phyloP scores from a whole-genome alignment of 2,888 invertebrate genomes.

The Anoplius nigerrimus region DNA sequence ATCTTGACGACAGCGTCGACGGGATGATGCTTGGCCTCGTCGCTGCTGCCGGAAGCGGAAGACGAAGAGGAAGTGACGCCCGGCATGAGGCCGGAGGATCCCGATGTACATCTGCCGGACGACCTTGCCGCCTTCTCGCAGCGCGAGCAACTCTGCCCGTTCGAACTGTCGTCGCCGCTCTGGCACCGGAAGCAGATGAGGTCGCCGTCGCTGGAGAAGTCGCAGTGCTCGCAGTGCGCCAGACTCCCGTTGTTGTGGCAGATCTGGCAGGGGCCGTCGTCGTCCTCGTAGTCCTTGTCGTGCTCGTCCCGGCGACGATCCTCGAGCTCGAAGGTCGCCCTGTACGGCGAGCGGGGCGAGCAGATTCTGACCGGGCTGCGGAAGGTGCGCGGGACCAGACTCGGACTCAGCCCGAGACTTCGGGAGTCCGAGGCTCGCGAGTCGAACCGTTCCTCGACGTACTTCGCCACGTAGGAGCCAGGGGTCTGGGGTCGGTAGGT shows the following conservation, averaged over 20 bases:
- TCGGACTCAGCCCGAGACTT: not conserved
- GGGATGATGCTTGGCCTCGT: conserved; percentile 57
- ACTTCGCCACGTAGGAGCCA: conserved; percentile 58
- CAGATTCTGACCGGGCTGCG: conserved; percentile 39
- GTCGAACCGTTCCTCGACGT: conserved; percentile 66
- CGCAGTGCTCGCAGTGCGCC: conserved; percentile 62
- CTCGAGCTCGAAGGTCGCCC: conserved; percentile 19
- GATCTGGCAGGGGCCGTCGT: conserved; percentile 49
- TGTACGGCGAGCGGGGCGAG: conserved; percentile 34
- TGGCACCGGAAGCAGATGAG: conserved; percentile 71
- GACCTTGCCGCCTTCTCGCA: conserved; percentile 55
- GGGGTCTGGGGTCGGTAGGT: conserved; percentile 67
- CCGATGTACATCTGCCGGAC: conserved; percentile 18
- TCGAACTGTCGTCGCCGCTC: conserved; percentile 58
- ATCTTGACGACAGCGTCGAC: conserved; percentile 67
- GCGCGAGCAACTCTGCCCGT: conserved; percentile 55
- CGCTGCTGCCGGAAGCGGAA: conserved; percentile 42
- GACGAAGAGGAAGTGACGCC: conserved; percentile 44
- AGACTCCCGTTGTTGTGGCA: conserved; percentile 43
- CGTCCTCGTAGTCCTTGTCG: conserved; percentile 49
- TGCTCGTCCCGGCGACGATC: conserved; percentile 26
- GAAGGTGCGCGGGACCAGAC: conserved; percentile 17
- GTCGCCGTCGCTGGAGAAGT: conserved; percentile 64
- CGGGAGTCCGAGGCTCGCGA: conserved; percentile 1
- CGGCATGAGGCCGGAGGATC: conserved; percentile 28